Evolutionary conservation across 1,140 invertebrate species (phyloP).

Genomic region (Maconellicoccus hirsutus): DNA sequence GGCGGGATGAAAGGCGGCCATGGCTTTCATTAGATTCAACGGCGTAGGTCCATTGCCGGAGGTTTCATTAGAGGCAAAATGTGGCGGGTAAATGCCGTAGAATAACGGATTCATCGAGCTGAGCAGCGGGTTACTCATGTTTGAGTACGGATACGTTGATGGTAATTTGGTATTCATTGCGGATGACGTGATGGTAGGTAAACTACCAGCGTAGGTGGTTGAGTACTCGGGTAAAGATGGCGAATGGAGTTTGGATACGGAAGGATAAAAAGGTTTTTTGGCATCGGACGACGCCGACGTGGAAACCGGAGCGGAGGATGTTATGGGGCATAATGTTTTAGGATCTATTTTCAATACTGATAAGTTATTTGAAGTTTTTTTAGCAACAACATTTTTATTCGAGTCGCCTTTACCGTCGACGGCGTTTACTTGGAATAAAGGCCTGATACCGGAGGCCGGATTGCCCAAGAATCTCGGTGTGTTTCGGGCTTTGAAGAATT

Average conservation of each 20-base stretch:
- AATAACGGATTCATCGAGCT: conserved; percentile 24
- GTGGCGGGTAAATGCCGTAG: conserved; percentile 6
- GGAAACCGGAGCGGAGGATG: conserved; percentile 15
- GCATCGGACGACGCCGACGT: background rate
- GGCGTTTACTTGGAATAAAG: conserved; percentile 22
- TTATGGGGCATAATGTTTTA: conserved; percentile 45
- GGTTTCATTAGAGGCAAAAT: background rate
- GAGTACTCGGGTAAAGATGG: conserved; percentile 13
- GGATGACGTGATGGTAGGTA: background rate
- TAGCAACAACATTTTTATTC: conserved; percentile 12
- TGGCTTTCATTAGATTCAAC: conserved; percentile 30
- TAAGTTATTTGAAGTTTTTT: conserved; percentile 23
- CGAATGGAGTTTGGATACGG: conserved; percentile 21
- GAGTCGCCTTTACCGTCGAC: conserved; percentile 21
- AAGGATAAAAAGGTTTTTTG: background rate
- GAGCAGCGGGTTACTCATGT: conserved; percentile 26
- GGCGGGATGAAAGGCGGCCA: conserved; percentile 31
- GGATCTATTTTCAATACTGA: conserved; percentile 48
- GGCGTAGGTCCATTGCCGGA: conserved; percentile 2
- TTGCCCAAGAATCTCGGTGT: conserved; percentile 46
- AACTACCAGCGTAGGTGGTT: background rate
- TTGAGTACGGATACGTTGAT: background rate
- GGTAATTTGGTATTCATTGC: background rate
- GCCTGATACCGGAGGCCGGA: conserved; percentile 34
- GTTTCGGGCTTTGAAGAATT: conserved; percentile 47